Conservation (phyloP, 1,140 invertebrate species). For the Hesperophylax magnus region DNA sequence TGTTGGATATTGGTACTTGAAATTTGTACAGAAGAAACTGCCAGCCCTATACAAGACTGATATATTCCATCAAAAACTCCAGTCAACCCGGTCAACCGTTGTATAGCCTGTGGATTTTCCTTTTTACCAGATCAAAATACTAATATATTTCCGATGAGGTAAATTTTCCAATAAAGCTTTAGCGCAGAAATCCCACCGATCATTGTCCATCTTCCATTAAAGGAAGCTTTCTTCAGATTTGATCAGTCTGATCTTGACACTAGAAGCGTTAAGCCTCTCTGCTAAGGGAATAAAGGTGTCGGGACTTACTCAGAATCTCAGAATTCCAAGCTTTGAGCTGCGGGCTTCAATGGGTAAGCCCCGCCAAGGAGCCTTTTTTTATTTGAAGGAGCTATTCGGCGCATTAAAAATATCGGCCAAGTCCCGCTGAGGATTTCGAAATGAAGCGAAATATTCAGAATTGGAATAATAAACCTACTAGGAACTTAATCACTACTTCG, state of each 20-base stretch:
- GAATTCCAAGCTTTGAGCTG: constrained; percentile 6
- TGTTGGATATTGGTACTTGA: too few species aligned
- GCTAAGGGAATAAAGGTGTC: constrained; percentile 32
- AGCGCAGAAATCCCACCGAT: not conserved
- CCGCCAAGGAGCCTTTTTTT: not conserved
- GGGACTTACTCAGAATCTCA: not conserved
- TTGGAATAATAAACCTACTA: too few species aligned
- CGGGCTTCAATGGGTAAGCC: constrained; percentile 15
- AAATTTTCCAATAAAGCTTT: constrained; percentile 4
- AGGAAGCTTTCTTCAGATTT: constrained; percentile 23
- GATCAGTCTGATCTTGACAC: constrained; percentile 31
- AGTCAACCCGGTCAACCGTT: not conserved
- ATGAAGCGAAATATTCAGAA: too few species aligned
- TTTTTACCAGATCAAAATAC: not conserved
- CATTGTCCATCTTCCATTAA: constrained; percentile 30
- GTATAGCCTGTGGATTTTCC: not conserved
- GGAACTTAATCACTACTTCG: too few species aligned
- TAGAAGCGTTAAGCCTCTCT: constrained; percentile 15
- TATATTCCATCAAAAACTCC: not conserved
- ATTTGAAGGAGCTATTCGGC: not conserved
- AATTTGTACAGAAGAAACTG: too few species aligned
- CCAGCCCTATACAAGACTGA: too few species aligned
- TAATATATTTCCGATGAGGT: not conserved
- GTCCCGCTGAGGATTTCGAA: too few species aligned
- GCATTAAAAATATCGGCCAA: constrained; percentile 11